Percentiles rank a stretch among this genome's conserved stretches.
Conservation (phyloP, 1,140 invertebrate genomes). For the Trichonephila clavata region DNA sequence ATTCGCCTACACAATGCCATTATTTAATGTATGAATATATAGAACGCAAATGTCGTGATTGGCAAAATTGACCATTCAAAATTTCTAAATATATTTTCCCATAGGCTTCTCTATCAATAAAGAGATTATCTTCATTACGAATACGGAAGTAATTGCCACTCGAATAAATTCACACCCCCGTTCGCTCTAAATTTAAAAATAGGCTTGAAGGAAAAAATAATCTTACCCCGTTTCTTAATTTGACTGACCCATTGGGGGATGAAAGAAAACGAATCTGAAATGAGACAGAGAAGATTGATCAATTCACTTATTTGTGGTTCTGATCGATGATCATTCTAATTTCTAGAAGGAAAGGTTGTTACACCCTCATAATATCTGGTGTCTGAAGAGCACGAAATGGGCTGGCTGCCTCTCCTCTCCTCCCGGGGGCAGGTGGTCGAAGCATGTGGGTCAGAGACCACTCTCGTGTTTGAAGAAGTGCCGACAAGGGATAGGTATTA, state of each 20-base stretch:
- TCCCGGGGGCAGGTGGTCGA: not conserved
- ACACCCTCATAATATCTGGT: not conserved
- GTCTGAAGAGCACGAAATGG: not conserved
- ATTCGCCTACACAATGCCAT: too few relatives aligned
- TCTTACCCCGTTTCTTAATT: not conserved
- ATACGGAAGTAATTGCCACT: not conserved
- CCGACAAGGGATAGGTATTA: not conserved
- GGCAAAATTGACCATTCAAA: not conserved
- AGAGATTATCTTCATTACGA: not conserved
- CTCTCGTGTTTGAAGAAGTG: not conserved
- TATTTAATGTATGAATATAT: too few relatives aligned
- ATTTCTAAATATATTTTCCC: not conserved
- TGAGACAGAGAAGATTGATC: not conserved
- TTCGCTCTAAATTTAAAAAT: not conserved
- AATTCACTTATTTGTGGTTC: not conserved
- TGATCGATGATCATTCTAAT: not conserved
- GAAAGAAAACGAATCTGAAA: not conserved
- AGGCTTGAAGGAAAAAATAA: not conserved
- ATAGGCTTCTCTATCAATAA: not conserved
- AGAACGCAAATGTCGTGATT: too few relatives aligned
- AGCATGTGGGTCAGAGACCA: slow-evolving; percentile 3
- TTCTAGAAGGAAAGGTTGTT: not conserved
- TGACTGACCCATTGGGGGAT: not conserved
- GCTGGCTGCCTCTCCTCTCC: not conserved
- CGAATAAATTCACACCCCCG: not conserved